phyloP scores from a whole-genome alignment of 2,888 invertebrate species.

The Drepanosiphum platanoidis region DNA sequence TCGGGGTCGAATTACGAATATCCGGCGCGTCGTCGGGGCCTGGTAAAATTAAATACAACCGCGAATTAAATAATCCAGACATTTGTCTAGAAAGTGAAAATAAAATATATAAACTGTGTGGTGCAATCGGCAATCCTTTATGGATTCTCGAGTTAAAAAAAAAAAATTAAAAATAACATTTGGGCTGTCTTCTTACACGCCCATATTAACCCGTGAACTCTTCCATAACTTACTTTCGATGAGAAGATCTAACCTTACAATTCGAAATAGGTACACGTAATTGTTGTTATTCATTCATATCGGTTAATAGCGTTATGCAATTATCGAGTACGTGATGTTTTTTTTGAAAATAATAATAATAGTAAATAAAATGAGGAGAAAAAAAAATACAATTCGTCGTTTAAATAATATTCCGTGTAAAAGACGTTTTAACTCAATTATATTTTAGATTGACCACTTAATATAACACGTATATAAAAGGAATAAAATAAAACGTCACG shows the following conservation, averaged over 20 bases:
- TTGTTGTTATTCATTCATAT: not conserved
- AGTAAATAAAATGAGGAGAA: too few relatives aligned
- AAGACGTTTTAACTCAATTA: not conserved
- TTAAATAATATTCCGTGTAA: not conserved
- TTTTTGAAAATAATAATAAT: too few relatives aligned
- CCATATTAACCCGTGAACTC: conserved; percentile 34
- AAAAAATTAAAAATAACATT: not conserved
- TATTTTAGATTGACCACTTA: not conserved
- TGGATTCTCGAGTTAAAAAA: conserved; percentile 1
- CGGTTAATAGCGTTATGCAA: not conserved
- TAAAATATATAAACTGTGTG: not conserved
- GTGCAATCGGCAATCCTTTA: not conserved
- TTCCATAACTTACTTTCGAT: conserved; percentile 25
- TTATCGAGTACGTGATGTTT: conserved; percentile 4
- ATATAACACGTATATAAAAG: too few relatives aligned
- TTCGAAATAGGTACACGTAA: not conserved
- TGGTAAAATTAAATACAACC: too few relatives aligned
- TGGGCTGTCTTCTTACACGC: not conserved
- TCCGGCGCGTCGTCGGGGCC: too few relatives aligned
- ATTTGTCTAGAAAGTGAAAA: conserved; percentile 4
- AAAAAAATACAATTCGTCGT: not conserved
- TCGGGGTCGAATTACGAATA: too few relatives aligned
- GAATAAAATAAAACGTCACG: conserved; percentile 13
- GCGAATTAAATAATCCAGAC: too few relatives aligned
- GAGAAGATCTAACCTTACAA: not conserved